These are phyloP conservation scores for Chlamydotis undulata DNA, from an alignment of 2,113 vertebrate species.

Conservation along the genomic window DNA sequence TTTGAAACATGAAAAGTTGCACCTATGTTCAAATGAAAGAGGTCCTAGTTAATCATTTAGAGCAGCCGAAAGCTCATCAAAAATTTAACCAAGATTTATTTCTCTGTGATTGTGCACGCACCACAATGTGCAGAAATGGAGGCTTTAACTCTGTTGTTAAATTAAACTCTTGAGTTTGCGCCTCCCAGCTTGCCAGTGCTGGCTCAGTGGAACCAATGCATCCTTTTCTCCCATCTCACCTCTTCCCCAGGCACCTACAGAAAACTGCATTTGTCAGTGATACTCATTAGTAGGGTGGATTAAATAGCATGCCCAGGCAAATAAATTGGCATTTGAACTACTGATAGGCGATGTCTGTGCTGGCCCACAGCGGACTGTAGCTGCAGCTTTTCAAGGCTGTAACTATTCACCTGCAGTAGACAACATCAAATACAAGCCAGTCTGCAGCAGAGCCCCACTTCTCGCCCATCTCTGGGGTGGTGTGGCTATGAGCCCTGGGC, in stretches of 20 bases:
- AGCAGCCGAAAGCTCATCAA: conserved; percentile 60
- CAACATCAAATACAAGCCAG: not conserved
- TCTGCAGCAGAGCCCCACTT: not conserved
- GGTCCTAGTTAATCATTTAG: conserved; percentile 58
- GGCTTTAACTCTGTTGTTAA: conserved; percentile 6
- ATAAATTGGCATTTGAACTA: not conserved
- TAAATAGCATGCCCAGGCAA: not conserved
- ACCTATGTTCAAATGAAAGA: conserved; percentile 11
- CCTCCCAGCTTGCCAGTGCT: not conserved
- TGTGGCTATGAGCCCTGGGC: not conserved
- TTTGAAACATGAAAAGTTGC: conserved; percentile 46
- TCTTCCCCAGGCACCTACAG: not conserved
- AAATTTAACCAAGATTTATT: conserved; percentile 63
- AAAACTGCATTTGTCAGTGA: not conserved
- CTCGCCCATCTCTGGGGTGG: not conserved
- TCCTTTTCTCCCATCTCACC: not conserved
- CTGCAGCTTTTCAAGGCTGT: not conserved
- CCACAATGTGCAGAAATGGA: not conserved
- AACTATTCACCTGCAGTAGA: not conserved
- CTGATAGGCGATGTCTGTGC: not conserved
- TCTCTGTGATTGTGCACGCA: not conserved
- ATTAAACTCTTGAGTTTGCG: not conserved
- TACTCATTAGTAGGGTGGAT: not conserved
- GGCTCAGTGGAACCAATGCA: not conserved
- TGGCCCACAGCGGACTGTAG: not conserved